Conservation (phyloP, 2,113 vertebrate genomes). For the Colistium nudipinnis region DNA sequence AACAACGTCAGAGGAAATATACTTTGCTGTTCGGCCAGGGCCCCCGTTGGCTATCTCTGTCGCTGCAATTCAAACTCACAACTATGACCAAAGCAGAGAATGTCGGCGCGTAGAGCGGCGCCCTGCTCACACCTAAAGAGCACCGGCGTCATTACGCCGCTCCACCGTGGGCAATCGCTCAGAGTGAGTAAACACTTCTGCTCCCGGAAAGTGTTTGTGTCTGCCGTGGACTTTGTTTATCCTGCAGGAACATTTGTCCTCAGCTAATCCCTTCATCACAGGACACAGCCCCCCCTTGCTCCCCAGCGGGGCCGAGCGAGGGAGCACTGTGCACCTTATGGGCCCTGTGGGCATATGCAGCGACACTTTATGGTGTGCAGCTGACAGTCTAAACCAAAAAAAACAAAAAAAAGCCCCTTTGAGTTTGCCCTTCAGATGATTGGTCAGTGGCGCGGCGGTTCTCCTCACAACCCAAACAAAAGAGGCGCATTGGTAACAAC, state of each 20-base stretch:
- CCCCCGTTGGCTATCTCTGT: neutral
- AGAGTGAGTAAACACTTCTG: slow-evolving; percentile 41
- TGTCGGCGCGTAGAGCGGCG: slow-evolving; percentile 19
- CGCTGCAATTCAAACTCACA: neutral
- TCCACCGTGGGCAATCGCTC: slow-evolving; percentile 39
- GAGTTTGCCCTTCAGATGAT: neutral
- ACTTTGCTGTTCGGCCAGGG: neutral
- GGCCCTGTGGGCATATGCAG: neutral
- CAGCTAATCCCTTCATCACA: slow-evolving; percentile 62
- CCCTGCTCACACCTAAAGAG: slow-evolving; percentile 32
- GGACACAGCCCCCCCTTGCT: slow-evolving; percentile 23
- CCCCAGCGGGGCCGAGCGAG: slow-evolving; percentile 8
- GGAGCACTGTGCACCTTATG: neutral
- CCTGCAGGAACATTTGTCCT: slow-evolving; percentile 36
- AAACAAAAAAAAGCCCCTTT: neutral
- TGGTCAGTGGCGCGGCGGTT: neutral
- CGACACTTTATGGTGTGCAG: neutral
- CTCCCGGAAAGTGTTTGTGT: slow-evolving; percentile 51
- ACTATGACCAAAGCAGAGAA: neutral
- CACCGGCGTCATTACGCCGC: neutral
- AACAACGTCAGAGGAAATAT: slow-evolving; percentile 2
- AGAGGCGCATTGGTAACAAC: slow-evolving; percentile 12
- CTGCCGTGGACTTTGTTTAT: slow-evolving; percentile 55
- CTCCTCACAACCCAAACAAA: slow-evolving; percentile 1
- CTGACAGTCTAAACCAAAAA: neutral